Evolutionary conservation across 2,797 vertebrate genomes (phyloP).

Genomic region (Anas bahamensis): DNA sequence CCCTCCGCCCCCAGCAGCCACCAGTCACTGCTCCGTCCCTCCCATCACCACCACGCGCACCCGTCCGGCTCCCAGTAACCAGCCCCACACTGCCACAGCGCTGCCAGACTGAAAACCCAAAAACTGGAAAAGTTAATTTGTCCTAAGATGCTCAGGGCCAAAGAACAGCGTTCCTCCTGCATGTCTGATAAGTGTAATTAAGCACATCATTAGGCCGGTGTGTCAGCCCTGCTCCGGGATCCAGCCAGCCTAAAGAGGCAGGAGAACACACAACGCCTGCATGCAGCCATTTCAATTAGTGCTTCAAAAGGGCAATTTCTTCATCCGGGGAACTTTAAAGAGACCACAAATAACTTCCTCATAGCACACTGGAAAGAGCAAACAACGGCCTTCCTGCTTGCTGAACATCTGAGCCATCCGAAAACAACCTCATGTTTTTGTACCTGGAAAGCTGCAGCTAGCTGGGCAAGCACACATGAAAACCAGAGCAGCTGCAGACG

Average conservation of each 20-base stretch:
- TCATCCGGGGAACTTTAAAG: slow-evolving; percentile 26
- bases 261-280: slow-evolving; percentile 11
- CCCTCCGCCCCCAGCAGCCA: not conserved
- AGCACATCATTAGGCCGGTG: slow-evolving; percentile 19
- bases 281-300: slow-evolving; percentile 22
- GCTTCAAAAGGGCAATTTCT: slow-evolving; percentile 29
- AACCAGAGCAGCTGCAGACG: not conserved
- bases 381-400: not conserved
- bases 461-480: not conserved
- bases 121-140: not conserved
- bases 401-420: not conserved
- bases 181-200: slow-evolving; percentile 39
- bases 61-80: not conserved
- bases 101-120: not conserved
- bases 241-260: slow-evolving; percentile 28
- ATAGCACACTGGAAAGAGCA: not conserved
- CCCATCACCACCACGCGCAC: not conserved
- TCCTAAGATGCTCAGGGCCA: not conserved
- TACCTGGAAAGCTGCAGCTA: not conserved
- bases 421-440: fast-evolving
- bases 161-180: not conserved
- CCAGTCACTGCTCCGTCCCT: not conserved
- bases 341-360: not conserved
- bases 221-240: not conserved
- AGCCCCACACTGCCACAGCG: not conserved